Percentiles rank a stretch among this genome's conserved stretches.
Evolutionary conservation across 2,797 vertebrate genomes (phyloP).

Genomic region (Poecilia velifera): DNA sequence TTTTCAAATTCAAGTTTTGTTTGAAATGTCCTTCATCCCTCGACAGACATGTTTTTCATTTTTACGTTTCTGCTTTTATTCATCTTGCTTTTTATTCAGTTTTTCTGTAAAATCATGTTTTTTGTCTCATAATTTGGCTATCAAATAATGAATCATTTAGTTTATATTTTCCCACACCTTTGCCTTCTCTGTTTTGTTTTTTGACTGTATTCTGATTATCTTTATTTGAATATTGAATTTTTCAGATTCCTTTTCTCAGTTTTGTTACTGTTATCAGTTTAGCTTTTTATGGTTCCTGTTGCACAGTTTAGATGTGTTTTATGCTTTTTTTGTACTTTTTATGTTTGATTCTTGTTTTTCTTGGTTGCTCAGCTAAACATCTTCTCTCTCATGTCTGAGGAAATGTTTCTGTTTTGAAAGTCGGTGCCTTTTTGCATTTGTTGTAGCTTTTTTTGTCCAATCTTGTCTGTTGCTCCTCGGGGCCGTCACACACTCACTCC

Average conservation of each 20-base stretch:
- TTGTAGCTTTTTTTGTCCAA: conserved; percentile 11
- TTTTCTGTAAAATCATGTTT: background rate
- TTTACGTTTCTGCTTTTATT: background rate
- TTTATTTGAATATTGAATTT: background rate
- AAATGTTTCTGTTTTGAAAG: background rate
- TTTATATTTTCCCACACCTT: background rate
- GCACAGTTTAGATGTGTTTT: background rate
- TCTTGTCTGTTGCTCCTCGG: background rate
- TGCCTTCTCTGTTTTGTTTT: background rate
- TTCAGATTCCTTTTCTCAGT: background rate
- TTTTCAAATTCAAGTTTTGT: background rate
- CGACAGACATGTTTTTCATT: background rate
- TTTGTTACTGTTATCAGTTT: background rate
- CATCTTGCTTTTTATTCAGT: background rate
- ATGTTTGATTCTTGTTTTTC: background rate
- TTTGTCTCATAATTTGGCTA: background rate
- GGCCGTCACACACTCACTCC: conserved; percentile 14
- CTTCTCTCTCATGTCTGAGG: background rate
- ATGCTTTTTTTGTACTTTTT: background rate
- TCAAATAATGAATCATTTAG: background rate
- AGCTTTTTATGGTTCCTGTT: background rate
- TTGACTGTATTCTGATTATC: background rate
- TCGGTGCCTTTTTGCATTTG: background rate
- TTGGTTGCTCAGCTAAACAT: background rate
- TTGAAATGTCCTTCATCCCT: background rate